phyloP scores from a whole-genome alignment of 2,113 vertebrate species.

The Cavia porcellus region DNA sequence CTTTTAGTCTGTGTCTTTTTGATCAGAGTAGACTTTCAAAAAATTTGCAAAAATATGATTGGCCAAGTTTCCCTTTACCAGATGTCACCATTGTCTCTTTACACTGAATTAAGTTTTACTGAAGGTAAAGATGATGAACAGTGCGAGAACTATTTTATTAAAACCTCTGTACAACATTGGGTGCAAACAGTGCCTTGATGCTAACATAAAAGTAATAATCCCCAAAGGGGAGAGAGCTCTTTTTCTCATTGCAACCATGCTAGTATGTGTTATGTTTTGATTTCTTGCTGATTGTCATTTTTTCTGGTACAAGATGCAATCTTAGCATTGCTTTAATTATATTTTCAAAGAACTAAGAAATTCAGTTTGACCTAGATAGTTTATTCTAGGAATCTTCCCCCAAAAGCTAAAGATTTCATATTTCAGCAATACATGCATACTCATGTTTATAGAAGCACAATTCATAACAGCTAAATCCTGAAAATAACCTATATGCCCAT shows the following conservation, averaged over 20 bases:
- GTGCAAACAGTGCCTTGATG: background rate
- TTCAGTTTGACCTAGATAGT: background rate
- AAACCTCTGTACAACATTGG: background rate
- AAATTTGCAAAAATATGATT: background rate
- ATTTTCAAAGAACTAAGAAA: background rate
- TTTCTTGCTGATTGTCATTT: background rate
- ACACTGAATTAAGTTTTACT: background rate
- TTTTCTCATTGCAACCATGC: background rate
- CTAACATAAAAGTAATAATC: background rate
- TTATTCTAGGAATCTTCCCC: background rate
- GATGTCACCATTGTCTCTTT: slow-evolving; percentile 31
- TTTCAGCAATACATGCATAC: background rate
- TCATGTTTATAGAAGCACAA: background rate
- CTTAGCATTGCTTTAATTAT: background rate
- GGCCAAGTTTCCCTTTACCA: background rate
- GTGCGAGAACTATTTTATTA: background rate
- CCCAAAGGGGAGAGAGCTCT: background rate
- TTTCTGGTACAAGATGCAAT: background rate
- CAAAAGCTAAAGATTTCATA: background rate
- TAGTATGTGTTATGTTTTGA: background rate
- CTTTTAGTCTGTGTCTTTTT: background rate
- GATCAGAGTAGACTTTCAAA: background rate
- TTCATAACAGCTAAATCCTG: background rate
- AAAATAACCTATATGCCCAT: background rate
- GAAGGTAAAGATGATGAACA: background rate